A percentile compares a stretch with the other conserved stretches of the same genome.
phyloP scores from a whole-genome alignment of 2,888 invertebrate species.

The Himalopsyche anomala region DNA sequence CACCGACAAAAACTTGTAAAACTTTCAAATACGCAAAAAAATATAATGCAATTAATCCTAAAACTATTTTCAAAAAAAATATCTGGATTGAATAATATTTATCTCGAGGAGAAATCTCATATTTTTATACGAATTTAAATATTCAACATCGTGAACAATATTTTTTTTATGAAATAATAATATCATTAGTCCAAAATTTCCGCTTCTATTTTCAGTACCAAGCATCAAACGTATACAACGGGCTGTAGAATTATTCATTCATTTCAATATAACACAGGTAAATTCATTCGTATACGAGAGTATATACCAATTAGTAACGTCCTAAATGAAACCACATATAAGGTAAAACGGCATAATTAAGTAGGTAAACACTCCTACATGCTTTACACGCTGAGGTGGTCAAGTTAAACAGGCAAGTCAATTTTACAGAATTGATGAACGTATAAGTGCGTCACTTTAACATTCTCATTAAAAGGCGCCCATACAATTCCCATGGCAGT shows the following conservation, averaged over 20 bases:
- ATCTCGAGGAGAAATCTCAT: no score
- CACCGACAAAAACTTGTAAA: no score
- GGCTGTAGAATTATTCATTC: background rate
- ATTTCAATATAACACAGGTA: conserved; percentile 14
- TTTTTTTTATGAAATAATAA: no score
- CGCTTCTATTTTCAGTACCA: no score
- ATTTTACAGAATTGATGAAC: conserved; percentile 55
- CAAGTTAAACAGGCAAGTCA: conserved; percentile 32
- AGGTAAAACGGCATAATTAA: conserved; percentile 25
- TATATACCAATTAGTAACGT: background rate
- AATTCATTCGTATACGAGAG: background rate
- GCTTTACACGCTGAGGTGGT: conserved; percentile 19
- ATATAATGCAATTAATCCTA: no score
- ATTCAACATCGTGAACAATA: no score
- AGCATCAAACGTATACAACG: no score
- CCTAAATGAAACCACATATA: background rate
- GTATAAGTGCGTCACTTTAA: conserved; percentile 43
- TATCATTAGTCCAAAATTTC: no score
- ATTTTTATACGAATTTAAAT: no score
- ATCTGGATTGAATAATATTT: no score
- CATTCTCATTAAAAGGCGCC: conserved; percentile 30
- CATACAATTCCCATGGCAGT: conserved; percentile 52
- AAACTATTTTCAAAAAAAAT: no score
- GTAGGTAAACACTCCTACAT: background rate
- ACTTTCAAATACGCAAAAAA: no score